phyloP scores from a whole-genome alignment of 23 tunicate genomes.

The Trididemnum miniatum region DNA sequence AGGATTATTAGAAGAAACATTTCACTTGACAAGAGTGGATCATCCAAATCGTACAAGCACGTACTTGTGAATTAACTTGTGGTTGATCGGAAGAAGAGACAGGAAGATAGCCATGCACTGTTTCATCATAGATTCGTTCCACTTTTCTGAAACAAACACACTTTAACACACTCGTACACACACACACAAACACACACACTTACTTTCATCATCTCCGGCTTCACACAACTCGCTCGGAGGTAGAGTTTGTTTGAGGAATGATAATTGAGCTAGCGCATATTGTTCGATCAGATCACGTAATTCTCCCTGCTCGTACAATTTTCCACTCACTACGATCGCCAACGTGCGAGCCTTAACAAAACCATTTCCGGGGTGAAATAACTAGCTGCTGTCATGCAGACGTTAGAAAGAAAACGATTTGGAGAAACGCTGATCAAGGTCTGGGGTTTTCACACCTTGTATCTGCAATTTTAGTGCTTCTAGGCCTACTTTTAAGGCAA shows the following conservation, averaged over 20 bases:
- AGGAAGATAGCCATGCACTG: constrained; percentile 76
- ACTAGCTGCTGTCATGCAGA: too few relatives aligned
- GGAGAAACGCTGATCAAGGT: too few relatives aligned
- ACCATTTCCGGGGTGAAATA: too few relatives aligned
- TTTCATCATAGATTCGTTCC: constrained; percentile 81
- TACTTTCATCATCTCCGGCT: neutral
- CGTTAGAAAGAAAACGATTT: too few relatives aligned
- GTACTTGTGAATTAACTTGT: constrained; percentile 58
- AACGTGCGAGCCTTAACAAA: constrained; percentile 55
- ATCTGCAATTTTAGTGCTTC: too few relatives aligned
- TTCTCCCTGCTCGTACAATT: constrained; percentile 51
- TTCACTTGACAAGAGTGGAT: too few relatives aligned
- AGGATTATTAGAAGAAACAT: too few relatives aligned
- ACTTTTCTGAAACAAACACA: constrained; percentile 58
- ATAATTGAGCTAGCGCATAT: constrained; percentile 46
- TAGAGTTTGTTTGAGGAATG: constrained; percentile 34
- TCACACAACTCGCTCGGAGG: constrained; percentile 42
- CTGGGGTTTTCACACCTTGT: too few relatives aligned
- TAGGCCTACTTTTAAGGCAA: too few relatives aligned
- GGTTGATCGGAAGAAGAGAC: constrained; percentile 67
- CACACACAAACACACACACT: neutral
- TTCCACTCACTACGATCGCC: constrained; percentile 43
- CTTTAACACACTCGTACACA: too few relatives aligned
- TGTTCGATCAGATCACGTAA: constrained; percentile 53
- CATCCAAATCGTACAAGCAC: too few relatives aligned